phyloP scores from a whole-genome alignment of 2,797 vertebrate species.

The Nannoperca obscura region DNA sequence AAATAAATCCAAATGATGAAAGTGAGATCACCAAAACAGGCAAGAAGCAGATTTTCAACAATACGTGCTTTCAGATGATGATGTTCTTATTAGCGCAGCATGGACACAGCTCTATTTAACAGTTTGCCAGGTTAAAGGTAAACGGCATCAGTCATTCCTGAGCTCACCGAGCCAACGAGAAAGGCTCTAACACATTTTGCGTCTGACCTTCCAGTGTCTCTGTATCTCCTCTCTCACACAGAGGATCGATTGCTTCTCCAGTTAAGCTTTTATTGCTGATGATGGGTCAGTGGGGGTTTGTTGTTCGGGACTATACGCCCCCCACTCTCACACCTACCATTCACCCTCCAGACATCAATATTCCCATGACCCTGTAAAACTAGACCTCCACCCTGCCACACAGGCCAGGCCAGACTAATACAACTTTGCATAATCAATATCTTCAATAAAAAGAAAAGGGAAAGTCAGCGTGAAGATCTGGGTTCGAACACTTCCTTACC shows the following conservation, averaged over 20 bases:
- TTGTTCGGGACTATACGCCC: conserved; percentile 52
- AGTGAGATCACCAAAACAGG: background rate
- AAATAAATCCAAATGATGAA: conserved; percentile 2
- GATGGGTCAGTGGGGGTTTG: conserved; percentile 73
- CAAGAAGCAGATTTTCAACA: conserved; percentile 1
- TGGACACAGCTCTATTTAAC: conserved; percentile 19
- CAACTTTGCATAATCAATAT: conserved; percentile 79
- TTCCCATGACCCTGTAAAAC: conserved; percentile 80
- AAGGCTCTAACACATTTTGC: conserved; percentile 33
- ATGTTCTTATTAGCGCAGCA: conserved; percentile 15
- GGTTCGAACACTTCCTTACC: conserved; percentile 23
- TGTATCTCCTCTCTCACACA: conserved; percentile 43
- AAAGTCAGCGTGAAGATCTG: conserved; percentile 39
- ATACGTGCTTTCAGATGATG: conserved; percentile 13
- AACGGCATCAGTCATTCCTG: conserved; percentile 27
- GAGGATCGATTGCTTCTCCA: conserved; percentile 68
- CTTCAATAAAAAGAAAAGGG: conserved; percentile 28
- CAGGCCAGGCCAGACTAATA: conserved; percentile 47
- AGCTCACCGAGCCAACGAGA: conserved; percentile 3
- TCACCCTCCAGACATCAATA: conserved; percentile 73
- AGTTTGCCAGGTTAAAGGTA: conserved; percentile 23
- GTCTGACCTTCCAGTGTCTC: conserved; percentile 72
- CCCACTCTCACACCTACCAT: conserved; percentile 55
- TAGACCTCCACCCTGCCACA: conserved; percentile 41
- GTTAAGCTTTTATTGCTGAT: conserved; percentile 79